These are phyloP conservation scores for Otis tarda DNA, from an alignment of 2,113 vertebrate genomes.

Conservation along the genomic window DNA sequence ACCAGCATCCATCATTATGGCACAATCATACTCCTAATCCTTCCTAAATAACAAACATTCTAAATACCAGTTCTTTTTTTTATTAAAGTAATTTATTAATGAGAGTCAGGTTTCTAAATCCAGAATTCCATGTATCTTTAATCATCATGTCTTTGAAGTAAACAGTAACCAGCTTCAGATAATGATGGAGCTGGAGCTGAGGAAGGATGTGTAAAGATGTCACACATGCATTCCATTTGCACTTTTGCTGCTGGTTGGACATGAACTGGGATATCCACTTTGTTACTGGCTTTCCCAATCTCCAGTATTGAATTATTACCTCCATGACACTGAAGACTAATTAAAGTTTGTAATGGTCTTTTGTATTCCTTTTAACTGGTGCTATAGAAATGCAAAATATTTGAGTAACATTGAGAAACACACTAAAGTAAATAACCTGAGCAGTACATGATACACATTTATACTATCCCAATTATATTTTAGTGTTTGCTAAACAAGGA, in stretches of 20 bases:
- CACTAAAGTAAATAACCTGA: constrained; percentile 11
- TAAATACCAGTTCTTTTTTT: constrained; percentile 32
- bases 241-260: constrained; percentile 31
- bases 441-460: neutral
- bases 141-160: constrained; percentile 57
- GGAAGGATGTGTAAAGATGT: constrained; percentile 25
- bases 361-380: constrained; percentile 28
- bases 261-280: constrained; percentile 35
- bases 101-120: constrained; percentile 58
- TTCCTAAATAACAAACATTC: constrained; percentile 41
- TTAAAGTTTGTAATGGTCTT: constrained; percentile 30
- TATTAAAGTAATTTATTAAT: constrained; percentile 61
- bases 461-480: neutral
- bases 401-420: neutral
- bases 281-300: constrained; percentile 45
- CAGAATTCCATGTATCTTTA: constrained; percentile 30
- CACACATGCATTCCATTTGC: constrained; percentile 21
- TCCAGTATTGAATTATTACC: neutral
- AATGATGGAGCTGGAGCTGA: constrained; percentile 35
- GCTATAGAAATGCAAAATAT: constrained; percentile 50
- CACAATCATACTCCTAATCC: constrained; percentile 27
- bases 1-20: constrained; percentile 8
- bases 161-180: constrained; percentile 1
- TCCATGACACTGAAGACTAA: constrained; percentile 13
- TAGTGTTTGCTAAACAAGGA: neutral